These are phyloP conservation scores for Micronycteris hirsuta DNA, from an alignment of 2,113 vertebrate genomes.

Conservation along the genomic window DNA sequence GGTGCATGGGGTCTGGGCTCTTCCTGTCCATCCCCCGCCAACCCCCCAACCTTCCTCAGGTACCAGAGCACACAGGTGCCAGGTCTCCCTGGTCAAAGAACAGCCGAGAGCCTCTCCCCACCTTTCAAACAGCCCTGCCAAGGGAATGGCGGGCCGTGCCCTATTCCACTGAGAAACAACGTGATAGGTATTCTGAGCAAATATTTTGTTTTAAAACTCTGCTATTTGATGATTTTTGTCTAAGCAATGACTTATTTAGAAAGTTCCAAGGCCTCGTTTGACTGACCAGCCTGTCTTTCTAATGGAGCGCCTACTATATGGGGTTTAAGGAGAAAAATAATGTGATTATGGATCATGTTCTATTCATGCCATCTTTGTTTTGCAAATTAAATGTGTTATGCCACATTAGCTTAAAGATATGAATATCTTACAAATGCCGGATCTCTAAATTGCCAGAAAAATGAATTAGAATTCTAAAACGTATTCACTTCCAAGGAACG, in stretches of 20 bases:
- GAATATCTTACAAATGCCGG: neutral
- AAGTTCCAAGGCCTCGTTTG: accelerated
- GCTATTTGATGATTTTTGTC: neutral
- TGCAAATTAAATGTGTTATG: neutral
- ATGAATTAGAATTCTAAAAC: neutral
- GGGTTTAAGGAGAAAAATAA: neutral
- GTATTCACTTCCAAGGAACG: neutral
- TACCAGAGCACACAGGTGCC: accelerated
- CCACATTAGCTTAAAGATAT: neutral
- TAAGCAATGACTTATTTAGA: neutral
- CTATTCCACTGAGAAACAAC: accelerated
- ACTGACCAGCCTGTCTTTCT: neutral
- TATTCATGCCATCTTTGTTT: neutral
- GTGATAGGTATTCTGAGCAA: neutral
- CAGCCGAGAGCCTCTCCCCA: accelerated
- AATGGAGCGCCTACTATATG: neutral
- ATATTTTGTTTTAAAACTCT: neutral
- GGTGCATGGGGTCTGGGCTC: accelerated
- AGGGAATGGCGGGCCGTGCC: accelerated
- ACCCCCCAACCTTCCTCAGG: accelerated
- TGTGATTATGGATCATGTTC: neutral
- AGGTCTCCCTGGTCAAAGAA: neutral
- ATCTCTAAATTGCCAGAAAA: neutral
- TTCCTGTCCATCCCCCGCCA: too few relatives aligned
- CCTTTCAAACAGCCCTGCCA: accelerated